Evolutionary conservation across 2,113 vertebrate genomes (phyloP).

Genomic region (Ceuthmochares aereus): DNA sequence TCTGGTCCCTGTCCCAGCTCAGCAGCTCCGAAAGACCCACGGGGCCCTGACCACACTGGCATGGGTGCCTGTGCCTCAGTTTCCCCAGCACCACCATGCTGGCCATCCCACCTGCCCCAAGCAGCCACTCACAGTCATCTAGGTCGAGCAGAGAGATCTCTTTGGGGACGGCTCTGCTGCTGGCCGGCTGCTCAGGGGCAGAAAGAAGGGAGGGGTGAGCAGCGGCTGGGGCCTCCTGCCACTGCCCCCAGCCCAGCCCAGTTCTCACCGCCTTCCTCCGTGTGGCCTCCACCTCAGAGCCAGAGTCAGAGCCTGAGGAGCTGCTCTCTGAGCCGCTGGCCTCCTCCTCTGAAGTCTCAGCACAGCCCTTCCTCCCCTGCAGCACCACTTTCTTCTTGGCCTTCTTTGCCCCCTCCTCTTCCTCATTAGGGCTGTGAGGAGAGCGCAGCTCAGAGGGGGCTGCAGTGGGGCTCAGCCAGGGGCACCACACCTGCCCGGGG

Average conservation of each 20-base stretch:
- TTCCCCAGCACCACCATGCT: not conserved
- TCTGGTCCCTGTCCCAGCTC: not conserved
- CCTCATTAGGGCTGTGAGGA: slow-evolving; percentile 75
- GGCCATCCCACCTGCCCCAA: fast-evolving
- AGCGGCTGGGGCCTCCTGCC: no score
- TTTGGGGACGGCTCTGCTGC: slow-evolving; percentile 79
- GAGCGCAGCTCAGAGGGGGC: not conserved
- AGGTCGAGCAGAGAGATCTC: slow-evolving; percentile 96
- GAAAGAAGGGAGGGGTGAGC: not conserved
- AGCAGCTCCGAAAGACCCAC: not conserved
- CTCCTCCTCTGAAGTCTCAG: slow-evolving; percentile 83
- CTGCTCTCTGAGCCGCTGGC: slow-evolving; percentile 88
- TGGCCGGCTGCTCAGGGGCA: slow-evolving; percentile 52
- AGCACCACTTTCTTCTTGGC: slow-evolving; percentile 71
- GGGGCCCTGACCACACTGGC: not conserved
- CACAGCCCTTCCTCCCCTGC: slow-evolving; percentile 52
- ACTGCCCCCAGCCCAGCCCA: not conserved
- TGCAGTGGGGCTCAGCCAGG: fast-evolving
- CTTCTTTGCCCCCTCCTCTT: slow-evolving; percentile 79
- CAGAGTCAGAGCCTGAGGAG: slow-evolving; percentile 82
- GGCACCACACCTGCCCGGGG: not conserved
- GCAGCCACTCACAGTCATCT: slow-evolving; percentile 90
- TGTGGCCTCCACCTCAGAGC: slow-evolving; percentile 80
- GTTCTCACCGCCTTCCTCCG: slow-evolving; percentile 80
- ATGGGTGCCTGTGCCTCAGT: not conserved